phyloP scores from a whole-genome alignment of 2,797 vertebrate species.

The Streptopelia turtur region DNA sequence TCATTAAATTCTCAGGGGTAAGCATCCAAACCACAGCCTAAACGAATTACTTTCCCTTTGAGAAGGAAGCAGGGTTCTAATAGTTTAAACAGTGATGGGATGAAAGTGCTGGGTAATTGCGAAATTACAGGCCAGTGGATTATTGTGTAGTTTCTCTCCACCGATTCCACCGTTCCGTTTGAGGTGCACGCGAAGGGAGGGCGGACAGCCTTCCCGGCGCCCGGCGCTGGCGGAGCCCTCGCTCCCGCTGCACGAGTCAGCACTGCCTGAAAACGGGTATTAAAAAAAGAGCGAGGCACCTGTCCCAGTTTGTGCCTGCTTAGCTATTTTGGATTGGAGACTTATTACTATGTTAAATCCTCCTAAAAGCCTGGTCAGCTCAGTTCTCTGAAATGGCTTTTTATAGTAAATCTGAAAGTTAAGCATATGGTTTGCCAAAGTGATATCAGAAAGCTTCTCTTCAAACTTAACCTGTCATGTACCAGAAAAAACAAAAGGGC shows the following conservation, averaged over 20 bases:
- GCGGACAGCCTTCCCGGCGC: not conserved
- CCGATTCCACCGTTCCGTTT: not conserved
- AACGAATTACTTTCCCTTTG: not conserved
- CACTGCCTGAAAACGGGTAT: constrained; percentile 21
- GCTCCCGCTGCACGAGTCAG: constrained; percentile 14
- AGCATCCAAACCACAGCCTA: not conserved
- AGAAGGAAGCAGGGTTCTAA: not conserved
- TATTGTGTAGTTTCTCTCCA: not conserved
- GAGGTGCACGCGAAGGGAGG: not conserved
- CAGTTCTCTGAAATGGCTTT: constrained; percentile 43
- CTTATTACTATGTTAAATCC: constrained; percentile 66
- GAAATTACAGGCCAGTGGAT: not conserved
- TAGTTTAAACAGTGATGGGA: not conserved
- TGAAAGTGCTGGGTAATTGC: not conserved
- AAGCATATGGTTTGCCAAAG: constrained; percentile 64
- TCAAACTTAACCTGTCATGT: constrained; percentile 33
- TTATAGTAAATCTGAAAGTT: constrained; percentile 70
- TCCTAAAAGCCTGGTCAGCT: constrained; percentile 69
- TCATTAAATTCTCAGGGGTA: not conserved
- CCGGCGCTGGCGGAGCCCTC: not conserved
- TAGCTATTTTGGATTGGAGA: constrained; percentile 59
- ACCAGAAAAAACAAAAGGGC: not conserved
- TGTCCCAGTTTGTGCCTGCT: constrained; percentile 63
- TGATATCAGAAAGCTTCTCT: constrained; percentile 42
- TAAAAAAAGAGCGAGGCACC: constrained; percentile 14